Evolutionary conservation across 2,113 vertebrate species (phyloP).

Genomic region (Ondatra zibethicus): DNA sequence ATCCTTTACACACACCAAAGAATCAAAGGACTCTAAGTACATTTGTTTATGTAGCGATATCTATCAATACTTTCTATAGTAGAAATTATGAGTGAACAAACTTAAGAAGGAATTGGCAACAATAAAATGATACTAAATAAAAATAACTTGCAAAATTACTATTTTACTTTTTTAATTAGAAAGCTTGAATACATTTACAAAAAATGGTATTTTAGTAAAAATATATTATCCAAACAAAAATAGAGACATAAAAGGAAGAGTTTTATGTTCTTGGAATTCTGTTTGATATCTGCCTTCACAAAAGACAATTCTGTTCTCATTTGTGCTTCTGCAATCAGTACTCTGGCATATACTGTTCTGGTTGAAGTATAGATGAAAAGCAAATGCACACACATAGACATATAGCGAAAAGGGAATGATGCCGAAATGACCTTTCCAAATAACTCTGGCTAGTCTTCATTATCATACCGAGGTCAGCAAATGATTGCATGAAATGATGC

Average conservation of each 20-base stretch:
- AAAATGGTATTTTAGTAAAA: conserved; percentile 40
- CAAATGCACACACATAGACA: not conserved
- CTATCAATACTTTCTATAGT: not conserved
- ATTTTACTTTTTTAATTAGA: not conserved
- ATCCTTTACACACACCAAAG: not conserved
- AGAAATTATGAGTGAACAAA: conserved; percentile 21
- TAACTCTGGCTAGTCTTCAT: not conserved
- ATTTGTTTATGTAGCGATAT: not conserved
- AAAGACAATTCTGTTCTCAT: not conserved
- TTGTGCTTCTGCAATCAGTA: not conserved
- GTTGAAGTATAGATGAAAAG: not conserved
- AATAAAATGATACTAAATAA: not conserved
- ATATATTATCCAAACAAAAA: not conserved
- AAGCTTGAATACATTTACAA: not conserved
- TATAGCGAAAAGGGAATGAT: not conserved
- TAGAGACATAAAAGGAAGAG: not conserved
- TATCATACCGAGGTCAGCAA: not conserved
- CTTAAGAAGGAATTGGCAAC: not conserved
- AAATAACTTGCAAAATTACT: not conserved
- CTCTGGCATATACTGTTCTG: not conserved
- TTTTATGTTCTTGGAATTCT: conserved; percentile 14
- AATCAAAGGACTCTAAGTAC: not conserved
- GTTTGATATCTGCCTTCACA: conserved; percentile 28
- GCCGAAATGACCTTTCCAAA: conserved; percentile 11
- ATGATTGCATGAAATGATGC: not conserved